These are phyloP conservation scores for Amniataba percoides DNA, from an alignment of 2,797 vertebrate genomes.

Conservation along the genomic window DNA sequence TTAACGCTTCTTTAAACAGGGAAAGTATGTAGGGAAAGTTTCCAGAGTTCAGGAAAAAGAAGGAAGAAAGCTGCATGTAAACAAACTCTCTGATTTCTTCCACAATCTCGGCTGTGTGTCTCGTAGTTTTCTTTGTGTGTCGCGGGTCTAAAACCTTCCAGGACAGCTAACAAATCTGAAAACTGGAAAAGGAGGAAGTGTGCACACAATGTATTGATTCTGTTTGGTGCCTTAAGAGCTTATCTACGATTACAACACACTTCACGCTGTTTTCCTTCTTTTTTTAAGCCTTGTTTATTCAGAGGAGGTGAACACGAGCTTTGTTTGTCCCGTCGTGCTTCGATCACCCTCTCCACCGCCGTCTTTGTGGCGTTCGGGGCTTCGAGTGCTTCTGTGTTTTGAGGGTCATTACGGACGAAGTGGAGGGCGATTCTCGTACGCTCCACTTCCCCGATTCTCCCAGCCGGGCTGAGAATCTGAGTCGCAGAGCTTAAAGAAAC, in stretches of 20 bases:
- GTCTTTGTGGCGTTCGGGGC: slow-evolving; percentile 35
- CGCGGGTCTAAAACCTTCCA: background rate
- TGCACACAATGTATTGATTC: slow-evolving; percentile 31
- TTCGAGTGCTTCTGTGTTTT: slow-evolving; percentile 62
- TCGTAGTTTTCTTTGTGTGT: background rate
- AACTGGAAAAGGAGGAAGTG: background rate
- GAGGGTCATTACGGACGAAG: slow-evolving; percentile 66
- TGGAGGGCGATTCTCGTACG: slow-evolving; percentile 44
- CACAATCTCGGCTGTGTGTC: background rate
- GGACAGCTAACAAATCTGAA: background rate
- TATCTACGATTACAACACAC: slow-evolving; percentile 15
- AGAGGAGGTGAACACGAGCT: slow-evolving; percentile 4
- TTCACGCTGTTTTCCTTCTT: background rate
- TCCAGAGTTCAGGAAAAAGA: background rate
- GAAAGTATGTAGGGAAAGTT: background rate
- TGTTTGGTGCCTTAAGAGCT: slow-evolving; percentile 17
- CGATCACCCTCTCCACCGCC: slow-evolving; percentile 19
- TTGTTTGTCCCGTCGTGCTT: slow-evolving; percentile 25
- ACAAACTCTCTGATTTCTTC: slow-evolving; percentile 7
- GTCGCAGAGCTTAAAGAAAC: slow-evolving; percentile 28
- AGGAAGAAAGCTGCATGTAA: background rate
- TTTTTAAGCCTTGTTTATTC: background rate
- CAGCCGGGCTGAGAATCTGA: slow-evolving; percentile 29
- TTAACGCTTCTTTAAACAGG: background rate
- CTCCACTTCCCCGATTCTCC: slow-evolving; percentile 44